Evolutionary conservation across 2,113 vertebrate species (phyloP).

Genomic region (Alexandromys fortis): DNA sequence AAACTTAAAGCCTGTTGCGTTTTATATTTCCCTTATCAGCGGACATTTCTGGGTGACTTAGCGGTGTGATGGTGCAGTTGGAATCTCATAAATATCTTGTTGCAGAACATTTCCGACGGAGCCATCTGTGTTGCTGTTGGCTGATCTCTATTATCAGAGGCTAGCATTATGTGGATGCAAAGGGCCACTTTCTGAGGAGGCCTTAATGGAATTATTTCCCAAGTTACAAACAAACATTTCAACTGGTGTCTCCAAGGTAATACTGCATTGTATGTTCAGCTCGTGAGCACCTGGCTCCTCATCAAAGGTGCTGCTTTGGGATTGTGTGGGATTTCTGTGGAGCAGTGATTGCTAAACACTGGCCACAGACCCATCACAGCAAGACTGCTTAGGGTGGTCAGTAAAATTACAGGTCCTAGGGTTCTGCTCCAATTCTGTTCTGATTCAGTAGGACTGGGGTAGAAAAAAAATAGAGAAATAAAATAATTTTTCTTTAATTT

Average conservation of each 20-base stretch:
- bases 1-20: neutral
- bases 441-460: neutral
- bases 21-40: neutral
- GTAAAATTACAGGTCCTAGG: neutral
- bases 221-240: slow-evolving; percentile 93
- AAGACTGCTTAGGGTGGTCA: neutral
- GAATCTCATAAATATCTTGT: slow-evolving; percentile 7
- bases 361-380: neutral
- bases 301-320: neutral
- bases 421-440: too few relatives aligned
- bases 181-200: slow-evolving; percentile 89
- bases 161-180: slow-evolving; percentile 92
- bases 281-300: neutral
- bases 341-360: neutral
- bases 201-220: slow-evolving; percentile 89
- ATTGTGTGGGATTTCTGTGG: neutral
- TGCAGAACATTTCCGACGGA: slow-evolving; percentile 91
- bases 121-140: slow-evolving; percentile 91
- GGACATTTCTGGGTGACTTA: neutral
- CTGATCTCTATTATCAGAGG: slow-evolving; percentile 95
- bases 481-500: neutral
- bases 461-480: neutral
- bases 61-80: neutral
- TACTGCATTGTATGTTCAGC: neutral
- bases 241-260: slow-evolving; percentile 93